Percentiles rank a stretch among this genome's conserved stretches.
phyloP scores from a whole-genome alignment of 2,797 vertebrate species.

The Eulemur rubriventer region DNA sequence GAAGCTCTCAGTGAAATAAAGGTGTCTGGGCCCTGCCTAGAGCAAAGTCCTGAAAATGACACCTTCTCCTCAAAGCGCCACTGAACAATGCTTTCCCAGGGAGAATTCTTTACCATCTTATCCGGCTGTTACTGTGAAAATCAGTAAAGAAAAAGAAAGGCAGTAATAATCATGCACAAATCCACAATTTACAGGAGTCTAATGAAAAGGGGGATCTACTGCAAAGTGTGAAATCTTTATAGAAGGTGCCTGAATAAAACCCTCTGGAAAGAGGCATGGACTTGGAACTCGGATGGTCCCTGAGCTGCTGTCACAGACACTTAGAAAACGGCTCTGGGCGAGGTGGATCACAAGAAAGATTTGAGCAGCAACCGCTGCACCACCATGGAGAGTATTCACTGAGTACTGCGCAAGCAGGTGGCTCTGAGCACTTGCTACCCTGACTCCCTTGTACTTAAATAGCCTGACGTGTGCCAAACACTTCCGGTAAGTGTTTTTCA shows the following conservation, averaged over 20 bases:
- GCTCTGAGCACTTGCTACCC: neutral
- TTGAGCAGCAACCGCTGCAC: neutral
- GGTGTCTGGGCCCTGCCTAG: neutral
- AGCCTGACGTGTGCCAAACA: neutral
- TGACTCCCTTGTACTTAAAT: neutral
- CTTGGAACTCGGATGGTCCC: neutral
- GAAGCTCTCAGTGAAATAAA: neutral
- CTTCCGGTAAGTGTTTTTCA: neutral
- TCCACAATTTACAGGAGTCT: neutral
- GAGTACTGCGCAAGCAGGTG: rapidly evolving
- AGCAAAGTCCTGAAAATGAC: neutral
- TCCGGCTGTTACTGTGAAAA: neutral
- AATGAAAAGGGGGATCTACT: neutral
- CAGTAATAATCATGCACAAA: neutral
- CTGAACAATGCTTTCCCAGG: neutral
- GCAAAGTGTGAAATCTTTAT: neutral
- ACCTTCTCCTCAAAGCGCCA: neutral
- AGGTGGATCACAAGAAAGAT: neutral
- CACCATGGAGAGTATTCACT: rapidly evolving
- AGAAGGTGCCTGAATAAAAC: neutral
- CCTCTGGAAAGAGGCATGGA: neutral
- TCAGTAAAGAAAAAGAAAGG: neutral
- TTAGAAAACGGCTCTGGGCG: neutral
- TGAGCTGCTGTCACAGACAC: neutral
- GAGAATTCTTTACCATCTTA: neutral